A percentile compares a stretch with the other conserved stretches of the same genome.
These are phyloP conservation scores for Aulostomus chinensis DNA, from an alignment of 2,797 vertebrate genomes.

Conservation along the genomic window DNA sequence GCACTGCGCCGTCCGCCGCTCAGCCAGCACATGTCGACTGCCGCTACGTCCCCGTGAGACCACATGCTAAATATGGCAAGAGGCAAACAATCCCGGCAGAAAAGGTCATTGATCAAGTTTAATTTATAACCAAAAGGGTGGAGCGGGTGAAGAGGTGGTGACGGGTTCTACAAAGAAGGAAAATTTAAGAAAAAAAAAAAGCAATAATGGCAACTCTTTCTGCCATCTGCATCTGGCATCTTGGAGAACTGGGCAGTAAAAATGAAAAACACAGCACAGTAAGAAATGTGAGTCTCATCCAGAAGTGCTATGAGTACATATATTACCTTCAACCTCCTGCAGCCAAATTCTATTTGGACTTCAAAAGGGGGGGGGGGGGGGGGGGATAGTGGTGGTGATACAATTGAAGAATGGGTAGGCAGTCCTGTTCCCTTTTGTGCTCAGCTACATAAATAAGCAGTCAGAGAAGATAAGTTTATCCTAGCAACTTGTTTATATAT, in stretches of 20 bases:
- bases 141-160: background rate
- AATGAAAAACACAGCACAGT: conserved; percentile 42
- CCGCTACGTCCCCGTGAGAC: conserved; percentile 52
- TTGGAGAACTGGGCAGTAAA: conserved; percentile 34
- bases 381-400: conserved; percentile 24
- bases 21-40: conserved; percentile 34
- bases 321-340: conserved; percentile 19
- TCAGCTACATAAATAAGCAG: conserved; percentile 55
- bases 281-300: conserved; percentile 43
- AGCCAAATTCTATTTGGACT: conserved; percentile 19
- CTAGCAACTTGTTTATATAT: conserved; percentile 79
- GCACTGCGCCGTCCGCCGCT: conserved; percentile 19
- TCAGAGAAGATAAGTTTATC: conserved; percentile 54
- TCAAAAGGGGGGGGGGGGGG: no score
- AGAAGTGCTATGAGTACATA: conserved; percentile 21
- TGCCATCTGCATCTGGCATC: conserved; percentile 28
- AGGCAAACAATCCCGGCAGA: conserved; percentile 64
- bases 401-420: conserved; percentile 36
- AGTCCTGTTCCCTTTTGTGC: conserved; percentile 39
- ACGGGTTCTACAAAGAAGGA: background rate
- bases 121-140: conserved; percentile 56
- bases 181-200: conserved; percentile 1
- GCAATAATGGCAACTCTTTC: conserved; percentile 21
- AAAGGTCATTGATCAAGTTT: conserved; percentile 76
- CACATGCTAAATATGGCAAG: conserved; percentile 63